Base-by-base conservation (phyloP, 2,888 invertebrate genomes). In the Drosophila rubida region DNA sequence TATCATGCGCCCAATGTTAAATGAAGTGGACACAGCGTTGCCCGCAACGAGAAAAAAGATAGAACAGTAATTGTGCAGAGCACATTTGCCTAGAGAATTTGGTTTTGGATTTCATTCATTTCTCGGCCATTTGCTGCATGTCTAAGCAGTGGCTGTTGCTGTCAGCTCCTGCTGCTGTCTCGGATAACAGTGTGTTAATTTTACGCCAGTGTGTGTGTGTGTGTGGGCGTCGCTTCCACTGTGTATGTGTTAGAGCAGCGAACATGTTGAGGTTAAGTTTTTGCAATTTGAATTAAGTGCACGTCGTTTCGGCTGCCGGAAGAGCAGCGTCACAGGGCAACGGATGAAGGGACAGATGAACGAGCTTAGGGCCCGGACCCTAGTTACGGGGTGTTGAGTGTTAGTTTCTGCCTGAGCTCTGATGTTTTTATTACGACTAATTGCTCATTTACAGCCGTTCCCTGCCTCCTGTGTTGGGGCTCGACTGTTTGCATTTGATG, bases 231-330 rank as follows among this genome's bases (percentile, higher is more conserved):
- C n/a, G n/a, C n/a, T n/a, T n/a, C n/a, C n/a, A n/a, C n/a, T 48
- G 14, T 46, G 35, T 45, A 51, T 42, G 57, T 55, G 66, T 48
- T 50, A 60, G 60, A 22, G 41, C 14, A 49, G 39, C 46, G 76
- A 85, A 75, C 87, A 81, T 84, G 87, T 62, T 69, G 85, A 66
- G 73, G 78, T 62, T 66, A 69, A 76, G 76, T 84, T 78, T 82
- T 73, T 68, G 82, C 79, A 73, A 82, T 82, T 87, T 87, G 82
- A 87, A 87, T 82, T 87, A 82, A 87, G 87, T 84, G 82, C 81
- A 64, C 69, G 64, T 65, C 73, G 59, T 68, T 79, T 54, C 49
- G 61, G 46, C 45, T 30, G 11, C 45, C 39, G 39, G 22, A 35
- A 25, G 16, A 13, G 48, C 22, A 14, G 9, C 4, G 14, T 32